phyloP scores from a whole-genome alignment of 2,888 invertebrate genomes.

The Synergus laeviventris region DNA sequence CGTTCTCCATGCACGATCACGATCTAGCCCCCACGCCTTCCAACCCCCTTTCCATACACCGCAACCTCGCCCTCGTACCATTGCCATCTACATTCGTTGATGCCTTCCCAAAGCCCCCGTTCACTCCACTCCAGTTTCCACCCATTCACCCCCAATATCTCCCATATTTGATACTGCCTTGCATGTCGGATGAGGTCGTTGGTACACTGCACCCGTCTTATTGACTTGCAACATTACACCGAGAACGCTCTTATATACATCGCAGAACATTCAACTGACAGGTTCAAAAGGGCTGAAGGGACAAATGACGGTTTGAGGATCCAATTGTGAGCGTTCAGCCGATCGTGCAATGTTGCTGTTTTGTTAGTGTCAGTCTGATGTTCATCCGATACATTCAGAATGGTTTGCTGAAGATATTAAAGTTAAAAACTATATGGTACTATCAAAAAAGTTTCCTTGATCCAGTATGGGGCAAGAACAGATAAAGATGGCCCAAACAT shows the following conservation, averaged over 20 bases:
- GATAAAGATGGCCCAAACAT: too few species aligned
- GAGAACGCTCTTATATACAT: background rate
- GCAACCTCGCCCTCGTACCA: slow-evolving; percentile 2
- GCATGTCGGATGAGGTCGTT: slow-evolving; percentile 40
- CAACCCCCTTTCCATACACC: background rate
- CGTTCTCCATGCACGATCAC: slow-evolving; percentile 26
- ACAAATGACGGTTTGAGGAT: background rate
- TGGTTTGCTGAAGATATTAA: too few species aligned
- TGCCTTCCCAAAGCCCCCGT: slow-evolving; percentile 28
- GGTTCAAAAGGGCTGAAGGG: background rate
- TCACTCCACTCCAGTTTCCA: slow-evolving; percentile 43
- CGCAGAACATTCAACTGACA: background rate
- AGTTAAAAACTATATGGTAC: too few species aligned
- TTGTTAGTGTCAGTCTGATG: background rate
- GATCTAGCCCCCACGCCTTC: background rate
- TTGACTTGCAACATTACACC: background rate
- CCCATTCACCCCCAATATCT: slow-evolving; percentile 41
- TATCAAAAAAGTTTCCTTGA: too few species aligned
- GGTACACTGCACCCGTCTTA: background rate
- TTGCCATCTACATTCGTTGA: slow-evolving; percentile 3
- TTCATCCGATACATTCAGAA: background rate
- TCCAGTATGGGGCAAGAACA: too few species aligned
- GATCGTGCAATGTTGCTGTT: background rate
- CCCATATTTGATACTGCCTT: slow-evolving; percentile 60
- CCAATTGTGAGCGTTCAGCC: background rate